Evolutionary conservation across 2,888 invertebrate species (phyloP), one percentile per base, ranked within the genome.

Genomic region (Sinodicranocentrus sp.): DNA sequence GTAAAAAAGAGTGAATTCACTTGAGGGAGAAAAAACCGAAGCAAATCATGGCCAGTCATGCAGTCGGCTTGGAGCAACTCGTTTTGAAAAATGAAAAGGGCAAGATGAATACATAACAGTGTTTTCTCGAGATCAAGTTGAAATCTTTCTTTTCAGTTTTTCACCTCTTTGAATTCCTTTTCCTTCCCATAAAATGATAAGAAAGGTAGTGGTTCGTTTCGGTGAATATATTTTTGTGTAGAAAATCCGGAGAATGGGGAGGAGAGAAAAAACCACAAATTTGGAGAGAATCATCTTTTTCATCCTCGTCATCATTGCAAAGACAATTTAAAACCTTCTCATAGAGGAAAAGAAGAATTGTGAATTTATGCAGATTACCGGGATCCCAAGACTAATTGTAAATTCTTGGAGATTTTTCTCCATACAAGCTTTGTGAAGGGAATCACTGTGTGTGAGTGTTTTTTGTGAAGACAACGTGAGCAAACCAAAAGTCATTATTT

Each of bases 41-140:
- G 72, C 80, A 80, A 80, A 80, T 80, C 72, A 59, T 72, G 65
- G 80, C 63, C 72, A 80, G 72, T 80, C 80, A 80, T 80, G 80
- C 72, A 72, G 72, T 72, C 23, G 23, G 39, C 59, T 59, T 72
- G 15, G 25, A 57, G 39, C 71, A 68, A n/a, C 25, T 59, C 59
- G 26, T 15, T 25, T 59, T 25, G 59, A 59, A 59, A 48, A 13
- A 13, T 48, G n/a, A n/a, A 48, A 13, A 13, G 3, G 15, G 5
- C 5, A 17, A 48, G 48, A 48, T 17, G 15, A 48, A 48, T 17
- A 15, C 17, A 48, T n/a, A 39, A 39, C 13, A 39, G 13, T 39
- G 6, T 39, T 13, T 6, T 8, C 39, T 39, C 39, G n/a, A n/a
- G n/a, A 39, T 13, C 39, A 8, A 13, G 8, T 6, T 39, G 39